phyloP scores from a whole-genome alignment of 2,113 vertebrate species.

The Barnardius zonarius region DNA sequence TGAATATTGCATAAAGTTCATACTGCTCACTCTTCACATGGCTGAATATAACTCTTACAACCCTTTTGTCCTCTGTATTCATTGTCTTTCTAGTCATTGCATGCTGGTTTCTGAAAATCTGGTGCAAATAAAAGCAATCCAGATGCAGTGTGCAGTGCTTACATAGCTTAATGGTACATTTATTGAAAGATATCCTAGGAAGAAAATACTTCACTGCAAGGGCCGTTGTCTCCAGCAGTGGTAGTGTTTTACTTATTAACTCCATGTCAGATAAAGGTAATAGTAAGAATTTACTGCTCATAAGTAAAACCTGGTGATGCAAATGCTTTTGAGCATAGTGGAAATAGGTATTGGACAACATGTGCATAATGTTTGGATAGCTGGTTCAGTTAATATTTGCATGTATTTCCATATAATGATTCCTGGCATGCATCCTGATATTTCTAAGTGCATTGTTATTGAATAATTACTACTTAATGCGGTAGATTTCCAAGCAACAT shows the following conservation, averaged over 20 bases:
- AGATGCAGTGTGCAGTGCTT: background rate
- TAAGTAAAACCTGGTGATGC: background rate
- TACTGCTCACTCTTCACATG: background rate
- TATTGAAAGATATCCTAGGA: background rate
- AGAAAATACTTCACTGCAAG: background rate
- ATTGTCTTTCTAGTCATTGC: background rate
- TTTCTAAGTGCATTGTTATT: constrained; percentile 29
- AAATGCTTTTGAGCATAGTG: background rate
- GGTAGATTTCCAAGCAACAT: constrained; percentile 31
- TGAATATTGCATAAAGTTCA: background rate
- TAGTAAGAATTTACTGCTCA: background rate
- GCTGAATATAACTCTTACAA: background rate
- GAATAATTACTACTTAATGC: constrained; percentile 53
- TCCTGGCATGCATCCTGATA: constrained; percentile 21
- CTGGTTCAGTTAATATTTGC: constrained; percentile 22
- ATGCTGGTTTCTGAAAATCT: background rate
- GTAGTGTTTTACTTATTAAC: background rate
- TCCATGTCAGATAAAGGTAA: background rate
- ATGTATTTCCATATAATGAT: constrained; percentile 17
- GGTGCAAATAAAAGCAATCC: background rate
- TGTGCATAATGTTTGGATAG: background rate
- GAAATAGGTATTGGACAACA: background rate
- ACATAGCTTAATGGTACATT: background rate
- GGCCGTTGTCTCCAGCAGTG: background rate
- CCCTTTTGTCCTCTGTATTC: background rate